These are phyloP conservation scores for Leucozona laternaria DNA, from an alignment of 2,888 invertebrate genomes.

Conservation along the genomic window DNA sequence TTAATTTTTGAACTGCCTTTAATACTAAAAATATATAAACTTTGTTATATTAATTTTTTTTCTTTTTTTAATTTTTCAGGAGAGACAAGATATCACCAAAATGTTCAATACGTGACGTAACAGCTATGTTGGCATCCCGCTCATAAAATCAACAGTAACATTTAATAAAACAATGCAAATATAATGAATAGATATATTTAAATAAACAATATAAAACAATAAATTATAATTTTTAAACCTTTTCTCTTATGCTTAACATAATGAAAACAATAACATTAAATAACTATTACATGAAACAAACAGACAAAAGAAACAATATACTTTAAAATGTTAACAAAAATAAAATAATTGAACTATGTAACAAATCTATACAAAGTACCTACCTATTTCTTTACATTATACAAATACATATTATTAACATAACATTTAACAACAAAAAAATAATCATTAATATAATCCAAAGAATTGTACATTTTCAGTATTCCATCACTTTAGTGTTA, in stretches of 20 bases:
- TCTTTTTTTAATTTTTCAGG: slow-evolving; percentile 83
- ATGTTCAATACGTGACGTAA: slow-evolving; percentile 91
- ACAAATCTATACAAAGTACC: slow-evolving; percentile 55
- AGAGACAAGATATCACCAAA: slow-evolving; percentile 89
- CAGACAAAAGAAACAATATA: slow-evolving; percentile 51
- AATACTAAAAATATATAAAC: too few species aligned
- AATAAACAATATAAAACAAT: slow-evolving; percentile 28
- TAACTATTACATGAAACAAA: slow-evolving; percentile 7
- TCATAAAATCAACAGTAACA: slow-evolving; percentile 84
- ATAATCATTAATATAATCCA: slow-evolving; percentile 64
- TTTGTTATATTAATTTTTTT: neutral
- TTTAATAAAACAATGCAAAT: slow-evolving; percentile 24
- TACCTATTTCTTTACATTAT: slow-evolving; percentile 64
- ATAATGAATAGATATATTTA: slow-evolving; percentile 10
- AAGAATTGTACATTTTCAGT: slow-evolving; percentile 71
- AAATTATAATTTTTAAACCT: slow-evolving; percentile 4
- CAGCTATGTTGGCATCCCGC: slow-evolving; percentile 92
- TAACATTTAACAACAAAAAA: slow-evolving; percentile 20
- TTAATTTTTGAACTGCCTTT: too few species aligned
- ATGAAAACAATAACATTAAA: slow-evolving; percentile 77
- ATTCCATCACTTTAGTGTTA: slow-evolving; percentile 29
- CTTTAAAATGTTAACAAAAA: slow-evolving; percentile 52
- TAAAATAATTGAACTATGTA: slow-evolving; percentile 52
- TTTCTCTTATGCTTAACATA: slow-evolving; percentile 31
- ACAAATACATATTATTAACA: slow-evolving; percentile 58